These are phyloP conservation scores for Drosophila eugracilis DNA, from an alignment of 1,140 invertebrate genomes.

Conservation along the genomic window DNA sequence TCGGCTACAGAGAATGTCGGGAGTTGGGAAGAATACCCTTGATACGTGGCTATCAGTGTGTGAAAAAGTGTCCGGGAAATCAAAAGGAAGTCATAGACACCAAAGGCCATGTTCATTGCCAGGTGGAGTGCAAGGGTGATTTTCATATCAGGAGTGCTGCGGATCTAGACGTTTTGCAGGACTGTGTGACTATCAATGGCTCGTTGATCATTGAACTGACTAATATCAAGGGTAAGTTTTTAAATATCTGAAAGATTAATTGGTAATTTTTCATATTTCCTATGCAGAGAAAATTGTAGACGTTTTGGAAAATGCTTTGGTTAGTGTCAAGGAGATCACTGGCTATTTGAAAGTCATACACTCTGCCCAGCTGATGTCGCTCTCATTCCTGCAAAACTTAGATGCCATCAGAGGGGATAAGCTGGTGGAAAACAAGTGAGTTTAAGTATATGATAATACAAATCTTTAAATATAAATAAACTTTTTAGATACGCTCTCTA, in stretches of 20 bases:
- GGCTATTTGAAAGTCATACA: constrained; percentile 92
- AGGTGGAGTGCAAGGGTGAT: constrained; percentile 58
- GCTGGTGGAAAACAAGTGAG: constrained; percentile 69
- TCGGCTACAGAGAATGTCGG: constrained; percentile 51
- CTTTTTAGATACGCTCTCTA: constrained; percentile 88
- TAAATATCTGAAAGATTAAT: not conserved
- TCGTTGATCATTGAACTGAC: constrained; percentile 69
- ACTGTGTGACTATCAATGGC: constrained; percentile 70
- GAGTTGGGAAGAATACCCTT: constrained; percentile 54
- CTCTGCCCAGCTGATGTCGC: constrained; percentile 91
- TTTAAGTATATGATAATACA: too few species aligned
- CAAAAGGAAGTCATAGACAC: constrained; percentile 35
- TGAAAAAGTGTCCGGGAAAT: constrained; percentile 62
- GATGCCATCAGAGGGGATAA: constrained; percentile 63
- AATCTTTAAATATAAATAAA: too few species aligned
- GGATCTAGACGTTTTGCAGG: constrained; percentile 51
- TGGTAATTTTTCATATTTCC: not conserved
- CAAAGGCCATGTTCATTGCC: constrained; percentile 42
- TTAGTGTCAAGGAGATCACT: constrained; percentile 90
- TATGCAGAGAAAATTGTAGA: constrained; percentile 59
- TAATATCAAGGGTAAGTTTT: constrained; percentile 60
- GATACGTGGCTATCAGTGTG: constrained; percentile 47
- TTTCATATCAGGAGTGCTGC: constrained; percentile 47
- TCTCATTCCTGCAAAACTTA: constrained; percentile 90
- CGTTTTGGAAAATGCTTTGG: constrained; percentile 89